Conservation (phyloP, 2,113 vertebrate species). For the Cavia porcellus region DNA sequence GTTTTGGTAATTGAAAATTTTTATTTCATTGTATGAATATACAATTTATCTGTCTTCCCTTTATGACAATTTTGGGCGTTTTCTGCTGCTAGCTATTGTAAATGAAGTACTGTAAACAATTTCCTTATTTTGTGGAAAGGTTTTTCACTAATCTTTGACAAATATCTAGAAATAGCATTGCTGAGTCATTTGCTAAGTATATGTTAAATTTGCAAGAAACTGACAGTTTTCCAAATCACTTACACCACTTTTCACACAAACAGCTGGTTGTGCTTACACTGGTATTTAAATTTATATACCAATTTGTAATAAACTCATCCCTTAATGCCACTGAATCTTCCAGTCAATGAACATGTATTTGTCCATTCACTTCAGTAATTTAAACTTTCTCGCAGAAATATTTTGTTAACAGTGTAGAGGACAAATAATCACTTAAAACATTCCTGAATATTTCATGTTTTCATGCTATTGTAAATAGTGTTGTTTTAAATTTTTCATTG, state of each 20-base stretch:
- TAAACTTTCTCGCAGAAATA: not conserved
- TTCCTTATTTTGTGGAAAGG: not conserved
- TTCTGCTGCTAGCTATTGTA: not conserved
- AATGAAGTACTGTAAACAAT: slow-evolving; percentile 1
- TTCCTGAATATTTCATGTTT: not conserved
- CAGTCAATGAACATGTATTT: not conserved
- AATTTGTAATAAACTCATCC: not conserved
- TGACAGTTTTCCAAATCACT: slow-evolving; percentile 19
- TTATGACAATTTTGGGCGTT: not conserved
- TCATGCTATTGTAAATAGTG: not conserved
- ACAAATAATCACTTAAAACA: slow-evolving; percentile 10
- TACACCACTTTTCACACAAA: slow-evolving; percentile 6
- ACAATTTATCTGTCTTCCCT: not conserved
- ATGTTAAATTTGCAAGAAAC: slow-evolving; percentile 50
- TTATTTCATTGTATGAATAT: slow-evolving; percentile 8
- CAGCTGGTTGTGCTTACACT: not conserved
- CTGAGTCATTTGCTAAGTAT: not conserved
- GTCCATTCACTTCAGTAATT: not conserved
- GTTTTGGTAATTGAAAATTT: slow-evolving; percentile 13
- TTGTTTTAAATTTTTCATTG: not conserved
- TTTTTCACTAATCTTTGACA: slow-evolving; percentile 48
- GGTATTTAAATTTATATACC: not conserved
- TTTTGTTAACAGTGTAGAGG: not conserved
- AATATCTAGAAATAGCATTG: not conserved
- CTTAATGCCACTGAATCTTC: not conserved